Evolutionary conservation across 2,888 invertebrate genomes (phyloP), one percentile per base, ranked within the genome.

Genomic region (Polydrusus pterygomalis): DNA sequence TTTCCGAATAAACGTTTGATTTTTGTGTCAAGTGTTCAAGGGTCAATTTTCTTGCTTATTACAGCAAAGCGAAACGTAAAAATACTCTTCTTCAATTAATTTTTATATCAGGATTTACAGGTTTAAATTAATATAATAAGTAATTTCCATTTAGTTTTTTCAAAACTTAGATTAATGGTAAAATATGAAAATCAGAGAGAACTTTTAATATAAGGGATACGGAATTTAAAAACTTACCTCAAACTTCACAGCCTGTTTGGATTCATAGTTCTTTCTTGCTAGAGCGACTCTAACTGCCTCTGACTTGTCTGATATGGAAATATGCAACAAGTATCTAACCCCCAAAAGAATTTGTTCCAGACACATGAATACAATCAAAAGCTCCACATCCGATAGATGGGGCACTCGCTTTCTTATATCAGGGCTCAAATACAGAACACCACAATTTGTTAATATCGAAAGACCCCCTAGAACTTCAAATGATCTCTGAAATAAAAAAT

Each of bases 391-490:
- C 8, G 82, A 79, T 34, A 83, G 79, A n/a, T 80, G 74, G 11
- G 84, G 82, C 6, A 81, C 81, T 17, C 79, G 79, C 20, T 81
- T 80, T 45, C 91, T 89, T 56, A 93, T 89, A 80, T 91, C 89
- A 7, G 93, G 92, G 77, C 92, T 92, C 77, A 94, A 88, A 80
- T 92, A 93, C 49, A 95, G 88, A 62, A 95, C 87, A 0, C 93
- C 93, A 84, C 93, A 93, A 87, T 95, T 95, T 70, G 94, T 94
- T 82, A 94, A 90, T 78, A 95, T 92, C 0, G 92, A 91, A 80
- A 94, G 88, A 0, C 90, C 90, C 43, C 92, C 92, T 75, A 94
- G 89, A 40, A 93, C 89, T 85, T 92, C 92, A 87, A 93, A 93
- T 3, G 91, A 91, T 80, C 89, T 87, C 91, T 92, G 86, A 58